A percentile compares a stretch with the other conserved stretches of the same genome.
Evolutionary conservation across 2,888 invertebrate genomes (phyloP).

Genomic region (Anthrax anthrax): DNA sequence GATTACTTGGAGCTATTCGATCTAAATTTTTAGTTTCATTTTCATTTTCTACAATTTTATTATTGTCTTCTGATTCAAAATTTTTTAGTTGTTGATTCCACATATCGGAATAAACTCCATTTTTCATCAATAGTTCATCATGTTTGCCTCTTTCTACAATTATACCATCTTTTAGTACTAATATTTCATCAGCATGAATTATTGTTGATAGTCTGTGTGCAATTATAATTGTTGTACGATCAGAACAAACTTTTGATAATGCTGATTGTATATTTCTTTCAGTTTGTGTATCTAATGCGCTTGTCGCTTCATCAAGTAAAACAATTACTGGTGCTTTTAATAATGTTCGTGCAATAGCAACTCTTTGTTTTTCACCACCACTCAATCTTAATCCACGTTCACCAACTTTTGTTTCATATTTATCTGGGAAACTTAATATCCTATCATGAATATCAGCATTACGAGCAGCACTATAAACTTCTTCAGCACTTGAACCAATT

Average conservation of each 20-base stretch:
- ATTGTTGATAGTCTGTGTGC: slow-evolving; percentile 91
- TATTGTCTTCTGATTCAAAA: slow-evolving; percentile 18
- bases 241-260: slow-evolving; percentile 67
- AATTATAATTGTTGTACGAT: slow-evolving; percentile 84
- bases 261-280: slow-evolving; percentile 90
- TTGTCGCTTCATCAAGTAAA: slow-evolving; percentile 88
- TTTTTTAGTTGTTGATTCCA: slow-evolving; percentile 72
- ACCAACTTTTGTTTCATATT: slow-evolving; percentile 80
- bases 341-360: slow-evolving; percentile 91
- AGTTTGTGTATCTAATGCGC: slow-evolving; percentile 88
- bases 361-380: slow-evolving; percentile 95
- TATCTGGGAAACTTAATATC: slow-evolving; percentile 81
- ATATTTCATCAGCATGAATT: slow-evolving; percentile 86
- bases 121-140: slow-evolving; percentile 49
- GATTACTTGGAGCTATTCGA: too few relatives aligned
- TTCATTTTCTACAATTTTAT: neutral
- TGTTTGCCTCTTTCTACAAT: slow-evolving; percentile 76
- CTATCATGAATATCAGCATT: slow-evolving; percentile 89
- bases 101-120: slow-evolving; percentile 77
- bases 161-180: slow-evolving; percentile 81
- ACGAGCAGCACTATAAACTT: slow-evolving; percentile 77
- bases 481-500: slow-evolving; percentile 59
- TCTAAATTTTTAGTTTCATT: neutral
- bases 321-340: slow-evolving; percentile 84
- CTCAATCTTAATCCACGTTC: slow-evolving; percentile 89